These are phyloP conservation scores for Drosophila kambysellisi DNA, from an alignment of 2,888 invertebrate genomes.

Conservation along the genomic window DNA sequence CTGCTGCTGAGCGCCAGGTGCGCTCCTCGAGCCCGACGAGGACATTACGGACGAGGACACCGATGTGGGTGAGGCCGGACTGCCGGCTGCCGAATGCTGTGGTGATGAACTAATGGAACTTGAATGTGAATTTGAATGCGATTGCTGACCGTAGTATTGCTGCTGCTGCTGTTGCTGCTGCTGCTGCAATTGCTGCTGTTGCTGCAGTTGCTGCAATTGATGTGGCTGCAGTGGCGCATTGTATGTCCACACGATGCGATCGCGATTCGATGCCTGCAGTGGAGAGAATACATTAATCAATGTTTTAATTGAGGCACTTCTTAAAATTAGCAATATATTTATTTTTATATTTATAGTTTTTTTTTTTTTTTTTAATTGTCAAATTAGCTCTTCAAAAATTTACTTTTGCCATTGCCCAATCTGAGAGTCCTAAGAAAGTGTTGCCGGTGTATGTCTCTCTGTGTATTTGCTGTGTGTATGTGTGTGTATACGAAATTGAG, in stretches of 20 bases:
- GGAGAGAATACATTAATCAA: constrained; percentile 46
- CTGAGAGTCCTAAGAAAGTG: constrained; percentile 37
- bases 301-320: constrained; percentile 17
- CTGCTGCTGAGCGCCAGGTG: constrained; percentile 71
- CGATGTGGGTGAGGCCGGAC: constrained; percentile 93
- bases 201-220: constrained; percentile 81
- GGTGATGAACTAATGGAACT: constrained; percentile 86
- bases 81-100: constrained; percentile 88
- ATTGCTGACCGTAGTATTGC: constrained; percentile 78
- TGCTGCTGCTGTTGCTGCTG: constrained; percentile 53
- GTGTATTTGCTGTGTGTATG: constrained; percentile 4
- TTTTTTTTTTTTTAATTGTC: constrained; percentile 29
- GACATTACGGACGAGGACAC: constrained; percentile 95
- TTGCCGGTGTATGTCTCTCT: constrained; percentile 22
- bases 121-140: constrained; percentile 85
- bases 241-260: constrained; percentile 95
- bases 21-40: constrained; percentile 89
- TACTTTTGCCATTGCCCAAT: constrained; percentile 50
- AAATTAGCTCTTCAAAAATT: constrained; percentile 47
- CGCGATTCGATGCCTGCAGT: constrained; percentile 83
- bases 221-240: constrained; percentile 89
- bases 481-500: constrained; percentile 17
- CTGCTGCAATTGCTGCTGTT: constrained; percentile 50
- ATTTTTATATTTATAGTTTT: neutral
- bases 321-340: constrained; percentile 20